Evolutionary conservation across 1,140 invertebrate species (phyloP), one percentile per base, ranked within the genome.

Genomic region (Atta texana): DNA sequence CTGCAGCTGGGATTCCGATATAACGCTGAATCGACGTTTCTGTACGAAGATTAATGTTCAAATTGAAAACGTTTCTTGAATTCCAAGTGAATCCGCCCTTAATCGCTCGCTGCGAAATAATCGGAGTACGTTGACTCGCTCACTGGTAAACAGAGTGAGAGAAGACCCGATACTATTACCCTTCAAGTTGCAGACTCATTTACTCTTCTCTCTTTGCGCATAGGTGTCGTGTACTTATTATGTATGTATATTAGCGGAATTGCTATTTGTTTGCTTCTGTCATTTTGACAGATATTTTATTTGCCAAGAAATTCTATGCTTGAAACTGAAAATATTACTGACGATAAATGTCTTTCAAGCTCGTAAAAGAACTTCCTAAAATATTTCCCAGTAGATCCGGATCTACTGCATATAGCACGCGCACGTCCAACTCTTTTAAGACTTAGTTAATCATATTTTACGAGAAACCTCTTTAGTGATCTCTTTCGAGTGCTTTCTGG

Each of bases 31-130:
- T 53, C 44, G 64, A 44, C 76, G 71, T 88, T 82, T 71, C 64
- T 81, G 64, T 84, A 80, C 80, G 80, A 80, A 89, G 89, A 90
- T 90, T 90, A 89, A 90, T 90, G 88, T 87, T 89, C 85, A 89
- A 90, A 90, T 90, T 89, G 89, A 90, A 90, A 90, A 90, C 89
- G 89, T 80, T 81, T 72, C 74, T 61, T 89, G 89, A 90, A 90
- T 90, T 82, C 49, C 88, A 86, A 90, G 88, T 75, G 85, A 63
- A 82, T 82, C 77, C 57, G 77, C 18, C 53, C 72, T 88, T 78
- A 78, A 88, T 76, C 68, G 75, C 71, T 59, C 57, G 61, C 51
- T 74, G 55, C 69, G 49, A 64, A 88, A 90, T 80, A 80, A 74
- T 74, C 68, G 39, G 31, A 68, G 51, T 78, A 66, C 82, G 59